These are phyloP conservation scores for Tetragonula clypearis DNA, from an alignment of 1,140 invertebrate species.

Conservation along the genomic window DNA sequence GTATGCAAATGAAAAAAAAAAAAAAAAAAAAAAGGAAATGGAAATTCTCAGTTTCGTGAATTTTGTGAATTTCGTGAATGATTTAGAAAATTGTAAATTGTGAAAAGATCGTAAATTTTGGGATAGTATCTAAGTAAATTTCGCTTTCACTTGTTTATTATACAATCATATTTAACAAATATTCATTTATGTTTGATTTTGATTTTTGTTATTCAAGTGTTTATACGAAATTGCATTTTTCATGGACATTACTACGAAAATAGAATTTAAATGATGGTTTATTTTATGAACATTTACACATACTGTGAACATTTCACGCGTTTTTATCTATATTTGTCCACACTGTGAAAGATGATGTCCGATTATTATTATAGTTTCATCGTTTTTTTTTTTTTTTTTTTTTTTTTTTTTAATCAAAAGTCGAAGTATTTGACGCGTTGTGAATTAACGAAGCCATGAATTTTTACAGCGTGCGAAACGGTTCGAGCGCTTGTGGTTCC, in stretches of 20 bases:
- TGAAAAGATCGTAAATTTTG: not conserved
- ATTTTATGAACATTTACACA: too few relatives aligned
- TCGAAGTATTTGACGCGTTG: not conserved
- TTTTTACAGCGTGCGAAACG: constrained; percentile 16
- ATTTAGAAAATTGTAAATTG: not conserved
- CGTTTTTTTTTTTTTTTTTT: not conserved
- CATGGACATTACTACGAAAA: not conserved
- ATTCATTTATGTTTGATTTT: not conserved
- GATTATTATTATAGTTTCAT: not conserved
- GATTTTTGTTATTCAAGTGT: not conserved
- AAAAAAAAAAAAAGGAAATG: not conserved
- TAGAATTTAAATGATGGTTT: not conserved
- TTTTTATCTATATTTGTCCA: not conserved
- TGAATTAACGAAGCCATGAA: constrained; percentile 30
- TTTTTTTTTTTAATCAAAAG: not conserved
- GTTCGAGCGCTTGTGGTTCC: constrained; percentile 14
- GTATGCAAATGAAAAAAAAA: not conserved
- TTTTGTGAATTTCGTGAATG: not conserved
- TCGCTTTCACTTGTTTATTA: not conserved
- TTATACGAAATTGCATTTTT: not conserved
- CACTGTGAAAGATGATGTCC: not conserved
- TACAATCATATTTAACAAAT: not conserved
- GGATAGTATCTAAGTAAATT: not conserved
- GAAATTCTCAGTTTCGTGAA: not conserved
- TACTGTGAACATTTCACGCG: not conserved